Evolutionary conservation across 2,113 vertebrate genomes (phyloP).

Genomic region (Tychaedon coryphoeus): DNA sequence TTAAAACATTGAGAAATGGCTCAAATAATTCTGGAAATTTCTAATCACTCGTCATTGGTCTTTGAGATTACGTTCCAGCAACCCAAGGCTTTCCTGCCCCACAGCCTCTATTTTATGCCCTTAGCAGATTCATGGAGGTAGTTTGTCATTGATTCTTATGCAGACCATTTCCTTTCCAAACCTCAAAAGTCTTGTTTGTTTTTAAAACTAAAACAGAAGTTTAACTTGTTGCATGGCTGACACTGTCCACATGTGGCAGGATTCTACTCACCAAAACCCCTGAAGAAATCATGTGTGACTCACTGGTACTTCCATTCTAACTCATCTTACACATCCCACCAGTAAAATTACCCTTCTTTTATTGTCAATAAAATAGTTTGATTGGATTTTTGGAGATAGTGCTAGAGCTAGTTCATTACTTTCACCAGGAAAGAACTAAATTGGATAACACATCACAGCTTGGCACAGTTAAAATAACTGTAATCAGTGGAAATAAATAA

Average conservation of each 20-base stretch:
- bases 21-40: not conserved
- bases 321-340: not conserved
- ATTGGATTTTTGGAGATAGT: not conserved
- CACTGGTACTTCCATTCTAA: not conserved
- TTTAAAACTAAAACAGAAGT: not conserved
- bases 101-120: rapidly evolving
- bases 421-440: not conserved
- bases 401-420: not conserved
- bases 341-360: not conserved
- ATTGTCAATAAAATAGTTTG: not conserved
- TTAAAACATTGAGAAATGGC: not conserved
- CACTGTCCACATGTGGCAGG: not conserved
- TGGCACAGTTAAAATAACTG: not conserved
- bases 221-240: not conserved
- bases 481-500: not conserved
- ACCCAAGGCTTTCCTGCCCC: not conserved
- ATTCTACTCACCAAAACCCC: not conserved
- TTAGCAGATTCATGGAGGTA: not conserved
- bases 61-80: not conserved
- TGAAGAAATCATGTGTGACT: not conserved
- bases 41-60: not conserved
- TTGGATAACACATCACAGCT: not conserved
- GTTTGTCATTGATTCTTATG: not conserved
- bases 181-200: not conserved
- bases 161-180: not conserved